These are phyloP conservation scores for Spilarctia lutea DNA, from an alignment of 2,888 invertebrate species.

Conservation along the genomic window DNA sequence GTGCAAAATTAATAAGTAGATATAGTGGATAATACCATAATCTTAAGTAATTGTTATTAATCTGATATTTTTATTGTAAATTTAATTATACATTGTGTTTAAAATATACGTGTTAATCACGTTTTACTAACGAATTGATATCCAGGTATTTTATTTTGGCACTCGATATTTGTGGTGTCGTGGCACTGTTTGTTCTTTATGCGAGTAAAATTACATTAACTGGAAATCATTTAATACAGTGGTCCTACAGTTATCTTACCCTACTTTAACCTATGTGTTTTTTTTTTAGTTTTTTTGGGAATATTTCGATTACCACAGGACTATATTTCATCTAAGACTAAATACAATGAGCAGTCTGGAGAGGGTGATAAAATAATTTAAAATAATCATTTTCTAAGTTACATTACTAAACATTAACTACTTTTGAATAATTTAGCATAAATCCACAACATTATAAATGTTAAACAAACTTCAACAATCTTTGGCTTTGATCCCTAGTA, in stretches of 20 bases:
- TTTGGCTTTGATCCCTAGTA: slow-evolving; percentile 95
- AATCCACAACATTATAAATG: slow-evolving; percentile 85
- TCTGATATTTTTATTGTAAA: slow-evolving; percentile 52
- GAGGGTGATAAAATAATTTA: slow-evolving; percentile 82
- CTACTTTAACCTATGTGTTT: slow-evolving; percentile 75
- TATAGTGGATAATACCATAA: slow-evolving; percentile 65
- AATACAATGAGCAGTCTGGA: slow-evolving; percentile 84
- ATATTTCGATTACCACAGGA: slow-evolving; percentile 80
- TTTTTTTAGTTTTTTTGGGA: slow-evolving; percentile 79
- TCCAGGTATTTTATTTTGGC: slow-evolving; percentile 73
- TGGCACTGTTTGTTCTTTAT: slow-evolving; percentile 71
- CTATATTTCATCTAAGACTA: slow-evolving; percentile 81
- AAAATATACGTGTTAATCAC: slow-evolving; percentile 34
- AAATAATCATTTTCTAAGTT: slow-evolving; percentile 73
- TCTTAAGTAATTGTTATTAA: slow-evolving; percentile 56
- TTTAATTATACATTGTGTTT: slow-evolving; percentile 38
- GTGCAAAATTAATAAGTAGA: slow-evolving; percentile 80
- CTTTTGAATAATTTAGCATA: slow-evolving; percentile 84
- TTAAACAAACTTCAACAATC: slow-evolving; percentile 90
- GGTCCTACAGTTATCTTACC: slow-evolving; percentile 80
- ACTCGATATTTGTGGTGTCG: slow-evolving; percentile 68
- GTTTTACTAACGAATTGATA: slow-evolving; percentile 48
- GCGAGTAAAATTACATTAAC: slow-evolving; percentile 62
- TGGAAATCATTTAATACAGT: slow-evolving; percentile 75
- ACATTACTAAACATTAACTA: slow-evolving; percentile 79